Conservation (phyloP, 2,797 vertebrate genomes). For the Gymnopithys bicolor region DNA sequence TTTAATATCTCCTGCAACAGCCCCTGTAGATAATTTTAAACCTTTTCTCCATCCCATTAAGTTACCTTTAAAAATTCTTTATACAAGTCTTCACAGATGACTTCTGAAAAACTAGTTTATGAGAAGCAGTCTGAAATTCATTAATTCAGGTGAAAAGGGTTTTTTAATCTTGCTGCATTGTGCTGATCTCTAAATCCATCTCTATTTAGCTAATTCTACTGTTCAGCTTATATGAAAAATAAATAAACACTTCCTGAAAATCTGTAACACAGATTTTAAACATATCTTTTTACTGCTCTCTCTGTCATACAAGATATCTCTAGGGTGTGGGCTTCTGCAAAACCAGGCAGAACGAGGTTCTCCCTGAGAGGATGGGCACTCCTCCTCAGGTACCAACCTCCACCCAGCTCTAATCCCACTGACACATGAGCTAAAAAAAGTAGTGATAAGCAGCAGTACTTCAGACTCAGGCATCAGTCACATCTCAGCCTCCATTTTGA, state of each 20-base stretch:
- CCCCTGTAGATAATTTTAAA: slow-evolving; percentile 87
- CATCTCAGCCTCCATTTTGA: not conserved
- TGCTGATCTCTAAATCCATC: slow-evolving; percentile 55
- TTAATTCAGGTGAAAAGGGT: slow-evolving; percentile 46
- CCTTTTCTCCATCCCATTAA: slow-evolving; percentile 92
- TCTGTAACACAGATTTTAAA: not conserved
- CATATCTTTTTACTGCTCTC: not conserved
- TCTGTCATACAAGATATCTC: not conserved
- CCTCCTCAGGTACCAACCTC: not conserved
- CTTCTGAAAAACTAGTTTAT: slow-evolving; percentile 80
- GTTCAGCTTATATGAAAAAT: slow-evolving; percentile 56
- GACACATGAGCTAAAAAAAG: not conserved
- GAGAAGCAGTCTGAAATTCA: slow-evolving; percentile 73
- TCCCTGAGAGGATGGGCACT: not conserved
- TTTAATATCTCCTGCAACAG: slow-evolving; percentile 90
- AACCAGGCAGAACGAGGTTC: not conserved
- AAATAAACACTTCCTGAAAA: slow-evolving; percentile 56
- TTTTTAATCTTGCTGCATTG: slow-evolving; percentile 48
- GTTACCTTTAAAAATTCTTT: slow-evolving; percentile 88
- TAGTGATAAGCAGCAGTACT: not conserved
- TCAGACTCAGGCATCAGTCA: not conserved
- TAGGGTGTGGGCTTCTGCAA: not conserved
- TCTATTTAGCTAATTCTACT: slow-evolving; percentile 54
- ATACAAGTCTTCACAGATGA: slow-evolving; percentile 79
- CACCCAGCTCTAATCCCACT: not conserved